A percentile compares a stretch with the other conserved stretches of the same genome.
Conservation (phyloP, 2,113 vertebrate genomes). For the Erpornis zantholeuca region DNA sequence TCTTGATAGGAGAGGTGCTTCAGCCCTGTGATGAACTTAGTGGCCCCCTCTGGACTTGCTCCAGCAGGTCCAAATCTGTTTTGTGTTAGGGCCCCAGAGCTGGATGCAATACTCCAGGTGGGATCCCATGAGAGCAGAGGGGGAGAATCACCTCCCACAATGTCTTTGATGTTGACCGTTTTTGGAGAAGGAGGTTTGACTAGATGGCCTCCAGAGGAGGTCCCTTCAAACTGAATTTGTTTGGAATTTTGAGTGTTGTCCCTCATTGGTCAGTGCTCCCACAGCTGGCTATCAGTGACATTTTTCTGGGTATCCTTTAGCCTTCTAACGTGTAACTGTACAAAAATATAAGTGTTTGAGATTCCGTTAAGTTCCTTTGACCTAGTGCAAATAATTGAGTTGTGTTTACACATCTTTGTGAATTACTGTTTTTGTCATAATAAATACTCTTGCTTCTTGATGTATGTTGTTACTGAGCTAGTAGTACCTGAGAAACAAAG, state of each 20-base stretch:
- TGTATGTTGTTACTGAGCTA: not conserved
- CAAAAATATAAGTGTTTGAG: not conserved
- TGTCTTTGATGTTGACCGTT: not conserved
- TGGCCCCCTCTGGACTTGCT: not conserved
- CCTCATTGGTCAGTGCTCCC: not conserved
- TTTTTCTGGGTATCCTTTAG: not conserved
- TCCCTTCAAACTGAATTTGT: not conserved
- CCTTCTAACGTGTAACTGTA: not conserved
- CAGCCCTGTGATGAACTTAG: not conserved
- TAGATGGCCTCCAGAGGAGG: not conserved
- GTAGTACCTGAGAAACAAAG: not conserved
- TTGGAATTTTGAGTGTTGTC: not conserved
- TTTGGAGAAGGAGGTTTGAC: not conserved
- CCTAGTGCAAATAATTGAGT: not conserved
- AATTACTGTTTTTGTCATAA: not conserved
- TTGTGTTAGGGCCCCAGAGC: not conserved
- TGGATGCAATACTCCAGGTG: not conserved
- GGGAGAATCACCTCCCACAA: not conserved
- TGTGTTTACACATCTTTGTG: not conserved
- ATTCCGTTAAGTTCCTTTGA: not conserved
- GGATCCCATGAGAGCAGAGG: not conserved
- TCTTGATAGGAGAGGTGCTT: not conserved
- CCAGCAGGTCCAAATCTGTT: not conserved
- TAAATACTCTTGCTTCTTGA: not conserved
- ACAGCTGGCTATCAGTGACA: not conserved